Conservation (phyloP, 2,113 vertebrate species). For the Hypanus sabinus region DNA sequence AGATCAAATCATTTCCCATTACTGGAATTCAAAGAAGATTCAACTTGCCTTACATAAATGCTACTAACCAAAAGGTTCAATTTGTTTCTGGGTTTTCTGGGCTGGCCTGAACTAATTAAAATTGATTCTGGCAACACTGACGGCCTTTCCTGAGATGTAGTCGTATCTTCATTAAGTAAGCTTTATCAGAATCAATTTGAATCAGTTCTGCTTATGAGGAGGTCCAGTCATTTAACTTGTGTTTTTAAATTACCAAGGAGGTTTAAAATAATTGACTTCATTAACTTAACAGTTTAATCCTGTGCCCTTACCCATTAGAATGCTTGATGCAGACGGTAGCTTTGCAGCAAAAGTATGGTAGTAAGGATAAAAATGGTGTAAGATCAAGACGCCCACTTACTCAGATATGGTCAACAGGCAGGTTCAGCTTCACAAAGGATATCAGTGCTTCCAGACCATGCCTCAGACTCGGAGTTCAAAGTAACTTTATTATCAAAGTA, state of each 20-base stretch:
- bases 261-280: constrained; percentile 29
- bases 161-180: constrained; percentile 15
- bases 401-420: background rate
- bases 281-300: constrained; percentile 32
- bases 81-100: background rate
- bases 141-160: constrained; percentile 4
- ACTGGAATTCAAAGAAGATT: background rate
- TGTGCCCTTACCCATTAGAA: background rate
- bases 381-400: background rate
- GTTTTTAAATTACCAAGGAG: constrained; percentile 31
- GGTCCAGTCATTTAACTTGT: constrained; percentile 30
- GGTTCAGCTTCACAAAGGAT: background rate
- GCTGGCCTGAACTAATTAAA: constrained; percentile 14
- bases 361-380: background rate
- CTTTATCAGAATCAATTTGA: constrained; percentile 33
- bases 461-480: too few relatives aligned
- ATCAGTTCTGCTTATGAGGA: constrained; percentile 31
- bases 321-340: background rate
- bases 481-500: too few relatives aligned
- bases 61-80: background rate
- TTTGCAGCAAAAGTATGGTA: background rate
- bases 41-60: background rate
- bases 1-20: background rate
- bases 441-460: background rate
- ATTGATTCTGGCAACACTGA: constrained; percentile 1